phyloP scores from a whole-genome alignment of 2,797 vertebrate genomes.

The Chrysocyon brachyurus region DNA sequence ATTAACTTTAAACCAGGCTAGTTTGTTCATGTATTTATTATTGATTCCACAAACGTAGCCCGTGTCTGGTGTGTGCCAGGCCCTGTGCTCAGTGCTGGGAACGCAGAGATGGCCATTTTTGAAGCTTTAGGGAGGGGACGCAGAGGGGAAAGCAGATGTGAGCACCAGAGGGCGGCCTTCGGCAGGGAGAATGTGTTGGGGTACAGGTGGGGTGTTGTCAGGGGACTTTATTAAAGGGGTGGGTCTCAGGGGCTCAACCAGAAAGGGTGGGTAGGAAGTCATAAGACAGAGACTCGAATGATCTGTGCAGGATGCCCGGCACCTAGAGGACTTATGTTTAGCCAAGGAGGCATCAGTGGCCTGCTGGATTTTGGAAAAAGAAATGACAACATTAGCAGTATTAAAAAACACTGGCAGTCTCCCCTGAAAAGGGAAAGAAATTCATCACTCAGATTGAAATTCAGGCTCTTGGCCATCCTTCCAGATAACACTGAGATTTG shows the following conservation, averaged over 20 bases:
- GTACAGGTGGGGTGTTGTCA: not conserved
- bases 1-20: not conserved
- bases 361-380: not conserved
- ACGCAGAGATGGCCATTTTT: rapidly evolving
- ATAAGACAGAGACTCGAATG: rapidly evolving
- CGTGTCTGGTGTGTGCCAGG: not conserved
- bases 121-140: rapidly evolving
- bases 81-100: not conserved
- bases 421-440: not conserved
- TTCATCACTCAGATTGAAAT: rapidly evolving
- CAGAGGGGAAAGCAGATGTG: rapidly evolving
- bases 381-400: rapidly evolving
- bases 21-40: not conserved
- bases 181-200: rapidly evolving
- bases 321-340: rapidly evolving
- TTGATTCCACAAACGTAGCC: not conserved
- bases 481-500: not conserved
- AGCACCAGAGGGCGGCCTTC: rapidly evolving
- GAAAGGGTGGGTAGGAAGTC: rapidly evolving
- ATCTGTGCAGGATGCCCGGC: rapidly evolving
- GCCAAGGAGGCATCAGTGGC: rapidly evolving
- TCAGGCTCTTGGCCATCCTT: rapidly evolving
- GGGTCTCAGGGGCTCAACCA: not conserved
- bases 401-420: rapidly evolving
- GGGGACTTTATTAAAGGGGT: not conserved